These are phyloP conservation scores for Pomacea canaliculata DNA, from an alignment of 2,888 invertebrate species.

Conservation along the genomic window DNA sequence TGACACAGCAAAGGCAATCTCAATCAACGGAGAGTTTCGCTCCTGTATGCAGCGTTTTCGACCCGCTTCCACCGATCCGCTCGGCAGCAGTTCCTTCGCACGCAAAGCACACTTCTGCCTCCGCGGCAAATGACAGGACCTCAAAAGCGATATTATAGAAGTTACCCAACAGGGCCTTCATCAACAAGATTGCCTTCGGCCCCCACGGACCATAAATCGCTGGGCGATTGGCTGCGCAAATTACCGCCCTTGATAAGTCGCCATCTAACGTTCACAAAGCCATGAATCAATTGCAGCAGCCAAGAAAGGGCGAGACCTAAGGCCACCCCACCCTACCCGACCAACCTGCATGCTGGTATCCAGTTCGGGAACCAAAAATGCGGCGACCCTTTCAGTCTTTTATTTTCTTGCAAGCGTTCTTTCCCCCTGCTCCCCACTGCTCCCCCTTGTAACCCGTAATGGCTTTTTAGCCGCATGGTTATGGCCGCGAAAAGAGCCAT, in stretches of 20 bases:
- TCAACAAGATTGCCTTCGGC: conserved; percentile 6
- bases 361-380: too few species aligned
- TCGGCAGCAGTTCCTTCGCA: not conserved
- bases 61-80: not conserved
- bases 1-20: too few species aligned
- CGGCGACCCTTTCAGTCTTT: too few species aligned
- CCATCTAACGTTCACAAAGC: conserved; percentile 1
- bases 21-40: not conserved
- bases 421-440: too few species aligned
- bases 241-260: conserved; percentile 14
- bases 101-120: not conserved
- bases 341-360: too few species aligned
- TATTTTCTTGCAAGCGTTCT: too few species aligned
- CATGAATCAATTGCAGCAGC: conserved; percentile 10
- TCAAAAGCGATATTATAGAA: conserved; percentile 11
- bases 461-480: too few species aligned
- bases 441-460: too few species aligned
- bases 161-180: conserved; percentile 8
- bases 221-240: conserved; percentile 5
- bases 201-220: not conserved
- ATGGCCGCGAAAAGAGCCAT: too few species aligned
- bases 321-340: too few species aligned
- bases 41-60: not conserved
- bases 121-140: not conserved
- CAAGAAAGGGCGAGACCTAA: not conserved